A percentile compares a stretch with the other conserved stretches of the same genome.
These are phyloP conservation scores for Anguilla japonica DNA, from an alignment of 2,113 vertebrate genomes.

Conservation along the genomic window DNA sequence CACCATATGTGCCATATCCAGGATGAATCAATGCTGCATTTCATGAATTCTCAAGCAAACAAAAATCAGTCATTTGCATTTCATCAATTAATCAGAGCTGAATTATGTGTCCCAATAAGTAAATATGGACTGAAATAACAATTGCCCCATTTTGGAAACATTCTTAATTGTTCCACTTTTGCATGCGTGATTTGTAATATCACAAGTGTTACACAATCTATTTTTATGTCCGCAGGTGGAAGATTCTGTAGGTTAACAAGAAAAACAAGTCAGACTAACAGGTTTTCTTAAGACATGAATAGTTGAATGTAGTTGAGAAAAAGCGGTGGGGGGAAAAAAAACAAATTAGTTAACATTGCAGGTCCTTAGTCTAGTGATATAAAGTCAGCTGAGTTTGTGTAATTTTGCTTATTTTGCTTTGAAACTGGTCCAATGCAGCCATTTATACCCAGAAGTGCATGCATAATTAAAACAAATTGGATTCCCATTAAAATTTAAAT, in stretches of 20 bases:
- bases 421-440: not conserved
- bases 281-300: not conserved
- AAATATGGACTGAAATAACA: too few relatives aligned
- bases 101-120: too few relatives aligned
- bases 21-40: too few relatives aligned
- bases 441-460: not conserved
- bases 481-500: not conserved
- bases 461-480: not conserved
- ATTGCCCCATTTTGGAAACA: too few relatives aligned
- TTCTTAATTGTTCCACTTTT: too few relatives aligned
- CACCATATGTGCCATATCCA: too few relatives aligned
- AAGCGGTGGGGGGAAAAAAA: not conserved
- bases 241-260: not conserved
- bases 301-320: not conserved
- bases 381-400: not conserved
- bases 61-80: too few relatives aligned
- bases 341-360: not conserved
- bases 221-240: too few relatives aligned
- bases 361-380: not conserved
- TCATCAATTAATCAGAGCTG: too few relatives aligned
- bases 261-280: not conserved
- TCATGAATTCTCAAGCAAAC: too few relatives aligned
- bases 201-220: too few relatives aligned
- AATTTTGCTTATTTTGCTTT: not conserved
- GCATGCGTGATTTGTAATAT: too few relatives aligned